Percentiles rank a stretch among this genome's conserved stretches.
Evolutionary conservation across 1,140 invertebrate species (phyloP).

Genomic region (Tetranychus cinnabarinus): DNA sequence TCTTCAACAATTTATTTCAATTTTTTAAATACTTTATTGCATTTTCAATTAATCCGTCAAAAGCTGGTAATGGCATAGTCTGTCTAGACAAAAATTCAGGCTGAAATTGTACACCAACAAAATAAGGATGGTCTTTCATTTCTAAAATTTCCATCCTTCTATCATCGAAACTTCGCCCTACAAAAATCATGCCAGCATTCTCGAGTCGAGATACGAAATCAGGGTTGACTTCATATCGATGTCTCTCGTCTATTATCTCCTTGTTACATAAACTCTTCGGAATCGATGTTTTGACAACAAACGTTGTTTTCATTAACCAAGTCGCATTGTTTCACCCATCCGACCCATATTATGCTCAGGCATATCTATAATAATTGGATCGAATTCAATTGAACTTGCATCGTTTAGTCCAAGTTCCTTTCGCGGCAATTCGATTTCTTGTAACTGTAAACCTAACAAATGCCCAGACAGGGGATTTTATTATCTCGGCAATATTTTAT

Average conservation of each 20-base stretch:
- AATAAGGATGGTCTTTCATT: slow-evolving; percentile 55
- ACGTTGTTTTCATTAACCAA: slow-evolving; percentile 75
- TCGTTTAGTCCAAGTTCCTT: slow-evolving; percentile 46
- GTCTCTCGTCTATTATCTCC: slow-evolving; percentile 71
- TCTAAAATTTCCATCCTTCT: slow-evolving; percentile 60
- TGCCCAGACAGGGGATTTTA: slow-evolving; percentile 72
- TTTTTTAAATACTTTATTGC: too few relatives aligned
- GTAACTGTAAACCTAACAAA: slow-evolving; percentile 86
- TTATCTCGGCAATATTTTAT: slow-evolving; percentile 75
- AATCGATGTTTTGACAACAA: slow-evolving; percentile 24
- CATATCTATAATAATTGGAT: slow-evolving; percentile 82
- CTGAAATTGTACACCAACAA: slow-evolving; percentile 87
- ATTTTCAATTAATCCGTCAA: slow-evolving; percentile 53
- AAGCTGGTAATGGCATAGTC: slow-evolving; percentile 76
- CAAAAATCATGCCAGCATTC: slow-evolving; percentile 61
- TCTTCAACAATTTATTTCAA: too few relatives aligned
- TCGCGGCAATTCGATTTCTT: slow-evolving; percentile 79
- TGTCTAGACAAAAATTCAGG: slow-evolving; percentile 90
- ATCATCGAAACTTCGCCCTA: slow-evolving; percentile 39
- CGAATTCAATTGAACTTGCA: slow-evolving; percentile 70
- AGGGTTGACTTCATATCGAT: slow-evolving; percentile 79
- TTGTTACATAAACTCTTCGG: slow-evolving; percentile 28
- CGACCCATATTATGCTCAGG: slow-evolving; percentile 74
- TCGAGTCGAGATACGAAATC: slow-evolving; percentile 53
- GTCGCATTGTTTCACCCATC: slow-evolving; percentile 94